Conservation (phyloP, 2,888 invertebrate species). For the Mechanitis mazaeus region DNA sequence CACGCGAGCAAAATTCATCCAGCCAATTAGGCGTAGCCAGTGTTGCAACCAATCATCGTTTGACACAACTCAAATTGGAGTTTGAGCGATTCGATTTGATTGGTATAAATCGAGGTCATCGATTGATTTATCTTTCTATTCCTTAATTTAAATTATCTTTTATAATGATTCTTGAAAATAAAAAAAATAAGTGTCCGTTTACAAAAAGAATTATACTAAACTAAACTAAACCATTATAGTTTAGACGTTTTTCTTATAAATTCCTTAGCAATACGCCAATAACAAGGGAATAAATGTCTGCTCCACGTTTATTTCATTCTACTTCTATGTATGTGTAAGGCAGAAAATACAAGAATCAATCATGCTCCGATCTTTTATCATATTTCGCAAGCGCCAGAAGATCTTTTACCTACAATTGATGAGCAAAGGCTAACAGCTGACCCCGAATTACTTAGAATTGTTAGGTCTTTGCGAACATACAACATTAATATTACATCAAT, state of each 20-base stretch:
- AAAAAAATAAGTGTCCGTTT: neutral
- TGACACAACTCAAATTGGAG: constrained; percentile 71
- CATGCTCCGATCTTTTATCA: constrained; percentile 61
- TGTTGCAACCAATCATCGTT: constrained; percentile 74
- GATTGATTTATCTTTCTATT: constrained; percentile 61
- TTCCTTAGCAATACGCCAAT: neutral
- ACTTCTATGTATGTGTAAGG: constrained; percentile 22
- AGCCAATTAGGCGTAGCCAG: constrained; percentile 65
- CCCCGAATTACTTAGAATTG: constrained; percentile 51
- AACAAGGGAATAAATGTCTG: neutral
- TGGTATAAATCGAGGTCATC: constrained; percentile 70
- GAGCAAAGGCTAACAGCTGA: constrained; percentile 59
- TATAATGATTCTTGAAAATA: constrained; percentile 4
- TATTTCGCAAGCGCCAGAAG: constrained; percentile 56
- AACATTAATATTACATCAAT: neutral
- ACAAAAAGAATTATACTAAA: neutral
- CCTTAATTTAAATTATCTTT: constrained; percentile 29
- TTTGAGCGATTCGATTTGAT: constrained; percentile 65
- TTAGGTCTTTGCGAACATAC: constrained; percentile 31
- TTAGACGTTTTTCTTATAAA: neutral
- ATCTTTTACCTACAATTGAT: constrained; percentile 72
- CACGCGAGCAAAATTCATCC: constrained; percentile 65
- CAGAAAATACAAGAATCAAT: constrained; percentile 61
- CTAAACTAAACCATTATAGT: neutral
- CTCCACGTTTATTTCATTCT: constrained; percentile 17